These are phyloP conservation scores for Eubasilissa regina DNA, from an alignment of 1,140 invertebrate species.

Conservation along the genomic window DNA sequence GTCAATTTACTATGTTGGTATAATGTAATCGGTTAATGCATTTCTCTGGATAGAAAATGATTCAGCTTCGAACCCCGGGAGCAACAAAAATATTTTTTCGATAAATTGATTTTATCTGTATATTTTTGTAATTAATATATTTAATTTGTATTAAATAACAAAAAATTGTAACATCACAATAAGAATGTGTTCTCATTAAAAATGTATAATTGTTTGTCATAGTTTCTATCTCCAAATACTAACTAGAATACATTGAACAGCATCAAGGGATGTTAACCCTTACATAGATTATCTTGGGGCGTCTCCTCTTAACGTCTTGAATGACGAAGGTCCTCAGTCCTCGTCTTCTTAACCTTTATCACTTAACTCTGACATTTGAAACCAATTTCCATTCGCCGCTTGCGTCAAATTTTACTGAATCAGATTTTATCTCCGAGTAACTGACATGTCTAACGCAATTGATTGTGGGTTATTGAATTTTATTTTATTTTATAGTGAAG, in stretches of 20 bases:
- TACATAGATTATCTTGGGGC: neutral
- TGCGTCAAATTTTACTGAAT: constrained; percentile 42
- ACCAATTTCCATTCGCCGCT: constrained; percentile 39
- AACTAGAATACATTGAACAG: neutral
- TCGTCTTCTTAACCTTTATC: constrained; percentile 44
- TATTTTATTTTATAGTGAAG: constrained; percentile 10
- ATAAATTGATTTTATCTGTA: too few relatives aligned
- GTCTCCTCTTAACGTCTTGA: constrained; percentile 22
- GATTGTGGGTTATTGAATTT: neutral
- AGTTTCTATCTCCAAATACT: too few relatives aligned
- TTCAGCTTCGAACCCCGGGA: too few relatives aligned
- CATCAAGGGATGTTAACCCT: constrained; percentile 19
- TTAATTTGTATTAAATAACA: too few relatives aligned
- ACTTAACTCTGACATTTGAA: constrained; percentile 49
- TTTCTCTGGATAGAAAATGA: too few relatives aligned
- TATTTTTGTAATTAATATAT: too few relatives aligned
- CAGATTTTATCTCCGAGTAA: constrained; percentile 23
- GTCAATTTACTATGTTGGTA: too few relatives aligned
- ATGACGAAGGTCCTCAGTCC: constrained; percentile 23
- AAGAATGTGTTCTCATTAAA: too few relatives aligned
- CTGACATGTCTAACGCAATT: constrained; percentile 21
- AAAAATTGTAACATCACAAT: too few relatives aligned
- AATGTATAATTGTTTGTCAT: too few relatives aligned
- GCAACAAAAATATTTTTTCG: too few relatives aligned
- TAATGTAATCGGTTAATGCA: too few relatives aligned